phyloP scores from a whole-genome alignment of 2,888 invertebrate genomes.

The Drosophila nr. fundita region DNA sequence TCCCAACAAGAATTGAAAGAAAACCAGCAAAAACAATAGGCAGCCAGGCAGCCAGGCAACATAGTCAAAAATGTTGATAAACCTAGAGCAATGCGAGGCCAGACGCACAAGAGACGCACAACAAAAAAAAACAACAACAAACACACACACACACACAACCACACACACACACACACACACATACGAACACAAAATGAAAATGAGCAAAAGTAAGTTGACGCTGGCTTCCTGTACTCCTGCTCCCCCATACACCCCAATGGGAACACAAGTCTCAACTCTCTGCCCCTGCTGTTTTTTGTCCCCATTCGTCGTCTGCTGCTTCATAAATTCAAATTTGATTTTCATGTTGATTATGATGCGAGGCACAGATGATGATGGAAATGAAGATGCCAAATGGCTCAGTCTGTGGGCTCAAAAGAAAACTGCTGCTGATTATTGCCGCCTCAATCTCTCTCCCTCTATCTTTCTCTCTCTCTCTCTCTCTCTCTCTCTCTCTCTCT shows the following conservation, averaged over 20 bases:
- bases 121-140: not conserved
- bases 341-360: conserved; percentile 79
- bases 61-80: conserved; percentile 45
- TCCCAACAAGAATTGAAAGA: conserved; percentile 4
- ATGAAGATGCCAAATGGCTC: conserved; percentile 71
- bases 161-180: conserved; percentile 11
- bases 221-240: conserved; percentile 17
- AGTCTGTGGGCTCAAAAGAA: conserved; percentile 26
- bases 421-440: conserved; percentile 64
- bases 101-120: conserved; percentile 27
- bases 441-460: not conserved
- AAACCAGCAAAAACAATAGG: conserved; percentile 15
- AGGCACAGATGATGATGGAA: conserved; percentile 72
- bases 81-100: conserved; percentile 31
- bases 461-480: not conserved
- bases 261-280: conserved; percentile 1
- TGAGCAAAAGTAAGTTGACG: conserved; percentile 73
- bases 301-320: conserved; percentile 42
- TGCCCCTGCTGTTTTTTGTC: not conserved
- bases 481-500: not conserved
- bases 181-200: conserved; percentile 53
- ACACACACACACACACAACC: conserved; percentile 8
- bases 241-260: not conserved
- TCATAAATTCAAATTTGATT: conserved; percentile 78
- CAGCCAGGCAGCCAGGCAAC: not conserved